Conservation (phyloP, 1,140 invertebrate genomes). For the Bilobella aurantiaca region DNA sequence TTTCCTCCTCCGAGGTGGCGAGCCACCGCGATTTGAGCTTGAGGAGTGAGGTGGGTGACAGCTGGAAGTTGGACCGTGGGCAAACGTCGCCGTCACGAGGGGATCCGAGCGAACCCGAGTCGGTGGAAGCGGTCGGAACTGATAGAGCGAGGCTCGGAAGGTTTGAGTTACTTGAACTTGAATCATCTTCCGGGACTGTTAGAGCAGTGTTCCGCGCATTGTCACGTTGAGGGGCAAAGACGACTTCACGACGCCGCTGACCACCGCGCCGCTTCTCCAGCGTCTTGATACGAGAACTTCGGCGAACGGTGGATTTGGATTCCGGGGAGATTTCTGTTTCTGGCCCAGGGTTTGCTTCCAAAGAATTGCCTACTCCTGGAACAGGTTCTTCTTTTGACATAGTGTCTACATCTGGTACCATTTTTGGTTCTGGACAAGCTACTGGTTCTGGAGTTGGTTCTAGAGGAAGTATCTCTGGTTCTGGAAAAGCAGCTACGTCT, state of each 20-base stretch:
- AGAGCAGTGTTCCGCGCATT: background rate
- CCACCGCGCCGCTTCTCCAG: background rate
- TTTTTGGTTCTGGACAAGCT: too few species aligned
- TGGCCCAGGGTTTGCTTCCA: background rate
- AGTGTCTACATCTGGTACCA: too few species aligned
- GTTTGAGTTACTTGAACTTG: background rate
- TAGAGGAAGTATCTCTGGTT: too few species aligned
- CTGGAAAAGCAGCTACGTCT: too few species aligned
- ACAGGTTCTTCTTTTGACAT: too few species aligned
- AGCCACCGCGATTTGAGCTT: conserved; percentile 80
- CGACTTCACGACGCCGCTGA: background rate
- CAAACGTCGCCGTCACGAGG: background rate
- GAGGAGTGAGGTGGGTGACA: conserved; percentile 44
- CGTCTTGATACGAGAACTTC: background rate
- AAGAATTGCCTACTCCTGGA: too few species aligned
- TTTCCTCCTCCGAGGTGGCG: conserved; percentile 65
- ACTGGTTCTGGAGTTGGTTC: too few species aligned
- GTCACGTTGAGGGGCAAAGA: background rate
- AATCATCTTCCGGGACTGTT: background rate
- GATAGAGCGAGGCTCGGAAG: background rate
- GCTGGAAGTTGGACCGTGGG: background rate
- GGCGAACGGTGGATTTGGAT: background rate
- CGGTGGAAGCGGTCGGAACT: background rate
- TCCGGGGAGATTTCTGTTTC: too few species aligned
- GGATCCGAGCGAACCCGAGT: background rate